phyloP scores from a whole-genome alignment of 2,113 vertebrate genomes.

The Scomber scombrus region DNA sequence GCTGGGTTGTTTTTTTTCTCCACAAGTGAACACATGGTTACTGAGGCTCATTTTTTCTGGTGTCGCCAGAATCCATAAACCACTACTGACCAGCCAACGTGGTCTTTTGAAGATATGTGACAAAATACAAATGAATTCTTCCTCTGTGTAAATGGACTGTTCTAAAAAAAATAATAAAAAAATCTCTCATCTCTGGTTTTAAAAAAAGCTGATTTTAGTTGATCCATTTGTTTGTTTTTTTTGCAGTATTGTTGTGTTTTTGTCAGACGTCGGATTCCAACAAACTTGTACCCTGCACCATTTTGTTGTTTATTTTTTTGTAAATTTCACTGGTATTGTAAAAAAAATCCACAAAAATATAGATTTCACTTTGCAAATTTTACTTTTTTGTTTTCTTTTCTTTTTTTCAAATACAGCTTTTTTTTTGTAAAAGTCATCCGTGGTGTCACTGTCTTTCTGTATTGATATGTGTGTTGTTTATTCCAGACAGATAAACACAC shows the following conservation, averaged over 20 bases:
- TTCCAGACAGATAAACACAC: neutral
- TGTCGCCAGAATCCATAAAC: constrained; percentile 11
- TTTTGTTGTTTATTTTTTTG: constrained; percentile 49
- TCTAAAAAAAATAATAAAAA: neutral
- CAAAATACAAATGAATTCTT: neutral
- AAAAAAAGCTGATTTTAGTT: constrained; percentile 34
- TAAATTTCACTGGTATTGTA: constrained; percentile 78
- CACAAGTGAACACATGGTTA: neutral
- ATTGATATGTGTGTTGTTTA: neutral
- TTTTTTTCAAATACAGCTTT: constrained; percentile 82
- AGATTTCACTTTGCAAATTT: constrained; percentile 67
- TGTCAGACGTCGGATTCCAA: constrained; percentile 11
- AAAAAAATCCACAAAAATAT: constrained; percentile 45
- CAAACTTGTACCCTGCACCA: constrained; percentile 31
- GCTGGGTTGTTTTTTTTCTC: constrained; percentile 18
- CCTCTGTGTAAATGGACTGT: neutral
- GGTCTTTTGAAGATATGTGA: constrained; percentile 10
- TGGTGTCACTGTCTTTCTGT: constrained; percentile 32
- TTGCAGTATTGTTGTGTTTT: constrained; percentile 39
- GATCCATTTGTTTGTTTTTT: no score
- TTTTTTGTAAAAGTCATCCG: constrained; percentile 67
- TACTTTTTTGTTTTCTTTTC: constrained; percentile 58
- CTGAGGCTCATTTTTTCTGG: neutral
- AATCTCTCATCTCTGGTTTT: constrained; percentile 14
- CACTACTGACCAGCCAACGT: constrained; percentile 62